A percentile compares a stretch with the other conserved stretches of the same genome.
phyloP scores from a whole-genome alignment of 2,888 invertebrate genomes.

The Idaea aversata region DNA sequence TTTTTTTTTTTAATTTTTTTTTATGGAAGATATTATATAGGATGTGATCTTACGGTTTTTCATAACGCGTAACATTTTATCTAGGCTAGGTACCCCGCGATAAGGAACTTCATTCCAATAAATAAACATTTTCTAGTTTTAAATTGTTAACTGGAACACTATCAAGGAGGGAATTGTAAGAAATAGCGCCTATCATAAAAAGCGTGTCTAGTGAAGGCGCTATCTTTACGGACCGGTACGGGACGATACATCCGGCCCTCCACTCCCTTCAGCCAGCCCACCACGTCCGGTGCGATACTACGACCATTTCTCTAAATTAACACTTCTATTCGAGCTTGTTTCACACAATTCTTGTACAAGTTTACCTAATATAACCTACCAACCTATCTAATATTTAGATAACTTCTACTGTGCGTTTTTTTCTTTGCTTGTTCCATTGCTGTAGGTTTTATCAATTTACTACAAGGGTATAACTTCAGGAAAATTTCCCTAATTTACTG shows the following conservation, averaged over 20 bases:
- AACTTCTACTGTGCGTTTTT: neutral
- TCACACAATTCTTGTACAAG: neutral
- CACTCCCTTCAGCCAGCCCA: constrained; percentile 30
- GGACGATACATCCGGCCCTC: constrained; percentile 40
- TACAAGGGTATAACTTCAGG: no score
- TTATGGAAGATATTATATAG: no score
- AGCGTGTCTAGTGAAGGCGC: constrained; percentile 34
- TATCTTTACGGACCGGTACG: constrained; percentile 45
- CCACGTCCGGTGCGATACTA: constrained; percentile 26
- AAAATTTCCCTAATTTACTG: no score
- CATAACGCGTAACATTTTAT: no score
- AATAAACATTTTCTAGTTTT: neutral
- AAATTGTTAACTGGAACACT: neutral
- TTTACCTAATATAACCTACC: neutral
- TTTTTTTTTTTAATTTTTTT: no score
- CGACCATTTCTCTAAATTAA: constrained; percentile 28
- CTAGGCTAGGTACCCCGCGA: no score
- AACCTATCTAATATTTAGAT: neutral
- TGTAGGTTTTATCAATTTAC: neutral
- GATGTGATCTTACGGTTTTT: no score
- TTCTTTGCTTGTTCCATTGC: neutral
- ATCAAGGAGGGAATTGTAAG: constrained; percentile 22
- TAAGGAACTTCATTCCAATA: no score
- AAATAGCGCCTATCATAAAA: constrained; percentile 26
- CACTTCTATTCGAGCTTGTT: constrained; percentile 15